A percentile compares a stretch with the other conserved stretches of the same genome.
Evolutionary conservation across 2,113 vertebrate species (phyloP).

Genomic region (Cichladusa arquata): DNA sequence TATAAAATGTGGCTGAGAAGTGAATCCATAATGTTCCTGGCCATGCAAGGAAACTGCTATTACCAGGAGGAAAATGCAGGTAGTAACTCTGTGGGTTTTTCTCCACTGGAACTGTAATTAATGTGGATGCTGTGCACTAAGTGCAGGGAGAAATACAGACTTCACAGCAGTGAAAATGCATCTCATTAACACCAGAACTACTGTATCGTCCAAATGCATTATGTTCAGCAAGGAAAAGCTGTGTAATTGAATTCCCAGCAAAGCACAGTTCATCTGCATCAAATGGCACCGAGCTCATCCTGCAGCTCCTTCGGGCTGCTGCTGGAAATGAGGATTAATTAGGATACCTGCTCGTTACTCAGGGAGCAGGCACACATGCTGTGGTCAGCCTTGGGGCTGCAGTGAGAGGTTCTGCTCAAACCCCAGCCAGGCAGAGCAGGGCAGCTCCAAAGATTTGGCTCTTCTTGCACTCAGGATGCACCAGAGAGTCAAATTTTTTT

Average conservation of each 20-base stretch:
- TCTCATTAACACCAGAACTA: conserved; percentile 54
- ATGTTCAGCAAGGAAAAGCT: conserved; percentile 26
- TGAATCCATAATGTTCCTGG: conserved; percentile 47
- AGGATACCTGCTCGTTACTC: background rate
- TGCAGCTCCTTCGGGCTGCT: background rate
- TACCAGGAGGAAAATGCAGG: conserved; percentile 41
- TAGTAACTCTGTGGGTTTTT: conserved; percentile 37
- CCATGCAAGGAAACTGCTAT: conserved; percentile 19
- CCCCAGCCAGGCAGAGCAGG: background rate
- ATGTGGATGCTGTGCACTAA: conserved; percentile 50
- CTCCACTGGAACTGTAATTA: conserved; percentile 59
- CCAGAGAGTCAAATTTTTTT: background rate
- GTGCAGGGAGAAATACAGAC: conserved; percentile 47
- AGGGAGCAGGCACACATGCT: background rate
- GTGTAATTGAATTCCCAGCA: conserved; percentile 64
- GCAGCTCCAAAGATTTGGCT: background rate
- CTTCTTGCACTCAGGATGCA: too few species aligned
- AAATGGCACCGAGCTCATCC: background rate
- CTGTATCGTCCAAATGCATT: conserved; percentile 56
- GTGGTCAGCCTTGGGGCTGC: background rate
- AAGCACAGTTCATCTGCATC: conserved; percentile 61
- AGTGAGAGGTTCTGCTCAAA: background rate
- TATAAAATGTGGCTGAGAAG: conserved; percentile 38
- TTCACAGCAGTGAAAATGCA: conserved; percentile 52
- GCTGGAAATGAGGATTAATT: conserved; percentile 54